phyloP scores from a whole-genome alignment of 1,140 invertebrate genomes.

The Macrobrachium rosenbergii region DNA sequence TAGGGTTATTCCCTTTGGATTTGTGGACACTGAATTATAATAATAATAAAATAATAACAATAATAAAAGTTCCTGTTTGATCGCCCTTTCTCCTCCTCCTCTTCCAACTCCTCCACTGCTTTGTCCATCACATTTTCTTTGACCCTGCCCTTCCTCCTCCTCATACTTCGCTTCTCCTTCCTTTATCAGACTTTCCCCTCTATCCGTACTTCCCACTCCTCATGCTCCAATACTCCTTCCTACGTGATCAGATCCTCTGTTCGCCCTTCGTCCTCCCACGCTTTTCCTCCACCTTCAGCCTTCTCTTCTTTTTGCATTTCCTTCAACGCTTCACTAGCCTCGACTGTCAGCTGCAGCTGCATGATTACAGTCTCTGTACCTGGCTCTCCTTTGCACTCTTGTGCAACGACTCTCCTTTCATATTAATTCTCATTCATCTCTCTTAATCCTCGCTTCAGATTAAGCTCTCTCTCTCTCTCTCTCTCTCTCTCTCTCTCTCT shows the following conservation, averaged over 20 bases:
- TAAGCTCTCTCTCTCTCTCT: not conserved
- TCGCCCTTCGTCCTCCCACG: constrained; percentile 4
- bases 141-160: not conserved
- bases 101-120: not conserved
- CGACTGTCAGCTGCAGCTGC: not conserved
- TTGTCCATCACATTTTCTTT: too few species aligned
- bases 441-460: not conserved
- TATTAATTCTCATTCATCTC: not conserved
- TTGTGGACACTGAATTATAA: too few species aligned
- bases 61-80: too few species aligned
- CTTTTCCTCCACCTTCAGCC: not conserved
- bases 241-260: not conserved
- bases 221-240: not conserved
- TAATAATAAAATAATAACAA: too few species aligned
- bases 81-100: not conserved
- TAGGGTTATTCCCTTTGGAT: too few species aligned
- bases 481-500: not conserved
- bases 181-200: not conserved
- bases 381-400: not conserved
- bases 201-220: not conserved
- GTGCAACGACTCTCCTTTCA: too few species aligned
- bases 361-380: not conserved
- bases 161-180: not conserved
- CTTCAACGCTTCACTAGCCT: not conserved
- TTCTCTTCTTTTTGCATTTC: not conserved